phyloP scores from a whole-genome alignment of 2,888 invertebrate genomes.

The Lagria hirta region DNA sequence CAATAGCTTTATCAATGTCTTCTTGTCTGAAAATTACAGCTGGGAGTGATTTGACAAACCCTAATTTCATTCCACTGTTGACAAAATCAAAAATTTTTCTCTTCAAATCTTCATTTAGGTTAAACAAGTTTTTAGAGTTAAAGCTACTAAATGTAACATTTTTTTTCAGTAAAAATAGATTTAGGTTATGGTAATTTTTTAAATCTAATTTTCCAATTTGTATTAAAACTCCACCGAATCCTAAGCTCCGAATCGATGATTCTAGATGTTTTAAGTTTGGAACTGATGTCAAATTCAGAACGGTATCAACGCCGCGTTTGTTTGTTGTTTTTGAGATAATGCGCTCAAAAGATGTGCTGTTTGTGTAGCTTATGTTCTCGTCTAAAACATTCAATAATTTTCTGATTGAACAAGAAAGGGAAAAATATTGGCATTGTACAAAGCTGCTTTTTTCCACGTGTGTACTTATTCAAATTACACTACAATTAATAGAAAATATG shows the following conservation, averaged over 20 bases:
- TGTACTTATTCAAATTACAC: too few relatives aligned
- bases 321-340: slow-evolving; percentile 78
- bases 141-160: slow-evolving; percentile 78
- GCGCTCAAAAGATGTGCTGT: slow-evolving; percentile 82
- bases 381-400: slow-evolving; percentile 27
- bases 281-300: slow-evolving; percentile 76
- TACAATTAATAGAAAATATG: too few relatives aligned
- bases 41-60: slow-evolving; percentile 70
- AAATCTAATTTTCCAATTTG: slow-evolving; percentile 85
- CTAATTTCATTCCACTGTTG: slow-evolving; percentile 41
- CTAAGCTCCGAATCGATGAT: slow-evolving; percentile 65
- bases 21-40: slow-evolving; percentile 64
- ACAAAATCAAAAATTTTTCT: neutral
- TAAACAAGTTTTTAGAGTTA: slow-evolving; percentile 65
- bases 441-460: too few relatives aligned
- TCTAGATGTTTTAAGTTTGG: slow-evolving; percentile 86
- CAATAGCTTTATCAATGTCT: slow-evolving; percentile 73
- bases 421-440: too few relatives aligned
- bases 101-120: too few relatives aligned
- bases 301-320: slow-evolving; percentile 72
- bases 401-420: too few relatives aligned
- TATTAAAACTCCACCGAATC: slow-evolving; percentile 65
- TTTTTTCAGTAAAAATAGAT: slow-evolving; percentile 66
- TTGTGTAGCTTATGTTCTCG: slow-evolving; percentile 65
- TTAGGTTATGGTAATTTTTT: slow-evolving; percentile 62